Evolutionary conservation across 2,888 invertebrate species (phyloP).

Genomic region (Trachelus stipa): DNA sequence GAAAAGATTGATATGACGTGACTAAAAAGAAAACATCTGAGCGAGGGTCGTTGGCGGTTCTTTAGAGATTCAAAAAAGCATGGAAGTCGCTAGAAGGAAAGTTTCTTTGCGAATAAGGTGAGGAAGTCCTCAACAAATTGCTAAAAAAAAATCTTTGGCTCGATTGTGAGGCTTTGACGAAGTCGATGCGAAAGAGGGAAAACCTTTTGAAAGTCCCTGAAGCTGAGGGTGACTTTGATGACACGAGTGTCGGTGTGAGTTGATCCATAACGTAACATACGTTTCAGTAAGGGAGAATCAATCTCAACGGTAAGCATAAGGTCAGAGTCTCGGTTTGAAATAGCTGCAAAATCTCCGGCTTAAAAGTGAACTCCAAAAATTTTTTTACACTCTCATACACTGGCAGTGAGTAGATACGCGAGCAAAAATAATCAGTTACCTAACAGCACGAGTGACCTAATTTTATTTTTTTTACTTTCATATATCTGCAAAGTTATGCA

Average conservation of each 20-base stretch:
- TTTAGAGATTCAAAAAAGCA: not conserved
- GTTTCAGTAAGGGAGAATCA: not conserved
- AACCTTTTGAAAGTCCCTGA: not conserved
- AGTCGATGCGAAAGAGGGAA: not conserved
- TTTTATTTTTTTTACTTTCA: not conserved
- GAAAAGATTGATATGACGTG: conserved; percentile 20
- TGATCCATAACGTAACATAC: not conserved
- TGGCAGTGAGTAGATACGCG: not conserved
- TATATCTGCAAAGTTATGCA: not conserved
- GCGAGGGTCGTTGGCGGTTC: not conserved
- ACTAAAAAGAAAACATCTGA: conserved; percentile 13
- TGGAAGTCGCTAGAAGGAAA: not conserved
- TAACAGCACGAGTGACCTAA: not conserved
- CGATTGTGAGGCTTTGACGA: not conserved
- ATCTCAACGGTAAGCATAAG: not conserved
- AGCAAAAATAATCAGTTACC: not conserved
- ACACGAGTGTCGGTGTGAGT: not conserved
- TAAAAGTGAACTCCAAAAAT: not conserved
- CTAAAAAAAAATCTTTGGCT: not conserved
- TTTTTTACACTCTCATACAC: not conserved
- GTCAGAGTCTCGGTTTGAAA: not conserved
- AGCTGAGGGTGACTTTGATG: not conserved
- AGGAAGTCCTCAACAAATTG: not conserved
- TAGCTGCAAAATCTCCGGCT: not conserved
- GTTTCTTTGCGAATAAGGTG: not conserved